Conservation (phyloP, 2,113 vertebrate species). For the Craseonycteris thonglongyai region DNA sequence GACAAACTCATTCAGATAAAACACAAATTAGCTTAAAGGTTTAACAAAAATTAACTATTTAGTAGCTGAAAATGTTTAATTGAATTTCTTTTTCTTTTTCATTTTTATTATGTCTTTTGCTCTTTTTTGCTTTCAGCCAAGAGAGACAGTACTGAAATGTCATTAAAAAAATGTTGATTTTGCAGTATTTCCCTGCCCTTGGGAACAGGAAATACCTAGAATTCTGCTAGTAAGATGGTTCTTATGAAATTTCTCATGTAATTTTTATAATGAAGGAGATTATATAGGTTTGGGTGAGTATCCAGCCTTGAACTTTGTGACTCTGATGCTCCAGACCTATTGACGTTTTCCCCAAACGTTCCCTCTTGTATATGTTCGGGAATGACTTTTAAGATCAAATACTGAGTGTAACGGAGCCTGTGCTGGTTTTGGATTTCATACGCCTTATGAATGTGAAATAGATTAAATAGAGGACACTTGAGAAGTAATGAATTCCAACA, state of each 20-base stretch:
- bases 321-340: neutral
- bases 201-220: slow-evolving; percentile 75
- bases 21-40: slow-evolving; percentile 5
- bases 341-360: slow-evolving; percentile 29
- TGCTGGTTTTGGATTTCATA: slow-evolving; percentile 59
- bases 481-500: slow-evolving; percentile 67
- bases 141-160: slow-evolving; percentile 74
- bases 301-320: slow-evolving; percentile 31
- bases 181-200: slow-evolving; percentile 73
- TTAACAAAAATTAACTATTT: slow-evolving; percentile 35
- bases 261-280: slow-evolving; percentile 67
- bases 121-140: slow-evolving; percentile 65
- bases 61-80: slow-evolving; percentile 46
- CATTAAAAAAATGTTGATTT: slow-evolving; percentile 74
- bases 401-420: slow-evolving; percentile 51
- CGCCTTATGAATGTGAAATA: slow-evolving; percentile 66
- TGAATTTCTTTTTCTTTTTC: slow-evolving; percentile 37
- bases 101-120: slow-evolving; percentile 51
- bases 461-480: slow-evolving; percentile 70
- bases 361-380: slow-evolving; percentile 19
- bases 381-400: slow-evolving; percentile 54
- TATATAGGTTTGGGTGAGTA: slow-evolving; percentile 44
- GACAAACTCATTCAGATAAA: neutral
- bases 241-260: slow-evolving; percentile 63
- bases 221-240: slow-evolving; percentile 69